A percentile compares a stretch with the other conserved stretches of the same genome.
These are phyloP conservation scores for Adelognathus sp. DNA, from an alignment of 2,888 invertebrate genomes.

Conservation along the genomic window DNA sequence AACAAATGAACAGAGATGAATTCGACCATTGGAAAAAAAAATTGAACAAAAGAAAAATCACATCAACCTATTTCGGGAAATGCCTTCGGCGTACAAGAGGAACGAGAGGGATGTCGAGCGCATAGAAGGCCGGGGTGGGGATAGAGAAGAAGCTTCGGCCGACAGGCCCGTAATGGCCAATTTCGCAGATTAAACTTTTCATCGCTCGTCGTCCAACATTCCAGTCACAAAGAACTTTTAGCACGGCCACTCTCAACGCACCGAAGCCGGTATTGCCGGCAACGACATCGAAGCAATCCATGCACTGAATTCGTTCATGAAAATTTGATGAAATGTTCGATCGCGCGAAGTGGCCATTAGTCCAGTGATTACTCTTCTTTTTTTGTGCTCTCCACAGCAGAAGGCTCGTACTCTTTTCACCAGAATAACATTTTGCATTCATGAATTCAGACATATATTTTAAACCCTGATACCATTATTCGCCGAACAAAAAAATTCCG, in stretches of 20 bases:
- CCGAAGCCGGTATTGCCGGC: slow-evolving; percentile 27
- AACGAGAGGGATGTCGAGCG: not conserved
- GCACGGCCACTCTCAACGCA: slow-evolving; percentile 19
- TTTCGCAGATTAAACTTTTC: slow-evolving; percentile 57
- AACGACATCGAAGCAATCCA: slow-evolving; percentile 3
- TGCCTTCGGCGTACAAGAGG: not conserved
- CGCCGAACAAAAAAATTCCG: too few relatives aligned
- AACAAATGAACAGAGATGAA: not conserved
- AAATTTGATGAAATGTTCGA: slow-evolving; percentile 57
- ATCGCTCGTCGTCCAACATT: slow-evolving; percentile 33
- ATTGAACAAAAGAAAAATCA: not conserved
- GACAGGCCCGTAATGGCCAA: slow-evolving; percentile 50
- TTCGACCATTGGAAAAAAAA: not conserved
- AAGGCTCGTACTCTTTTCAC: slow-evolving; percentile 28
- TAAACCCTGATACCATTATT: too few relatives aligned
- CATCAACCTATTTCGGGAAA: not conserved
- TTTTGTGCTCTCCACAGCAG: not conserved
- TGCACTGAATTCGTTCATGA: slow-evolving; percentile 45
- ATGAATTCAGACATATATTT: too few relatives aligned
- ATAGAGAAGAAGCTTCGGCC: slow-evolving; percentile 16
- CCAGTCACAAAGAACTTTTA: slow-evolving; percentile 49
- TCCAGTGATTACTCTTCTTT: slow-evolving; percentile 38
- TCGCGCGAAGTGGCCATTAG: slow-evolving; percentile 56
- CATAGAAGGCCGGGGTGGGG: not conserved
- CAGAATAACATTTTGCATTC: slow-evolving; percentile 15